phyloP scores from a whole-genome alignment of 2,797 vertebrate genomes.

The Notoglanidium macrostoma region DNA sequence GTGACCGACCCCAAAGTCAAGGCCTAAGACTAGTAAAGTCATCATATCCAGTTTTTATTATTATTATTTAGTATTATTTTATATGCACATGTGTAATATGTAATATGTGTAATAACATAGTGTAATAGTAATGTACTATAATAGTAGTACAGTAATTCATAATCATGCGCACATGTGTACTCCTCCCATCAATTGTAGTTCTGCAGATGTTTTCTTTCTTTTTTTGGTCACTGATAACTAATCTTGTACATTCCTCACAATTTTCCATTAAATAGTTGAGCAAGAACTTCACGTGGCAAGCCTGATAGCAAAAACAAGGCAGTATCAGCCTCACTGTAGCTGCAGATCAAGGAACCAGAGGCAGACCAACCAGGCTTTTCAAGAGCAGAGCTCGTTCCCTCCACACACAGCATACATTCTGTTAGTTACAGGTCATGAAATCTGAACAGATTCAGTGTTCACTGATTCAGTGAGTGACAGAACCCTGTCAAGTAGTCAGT shows the following conservation, averaged over 20 bases:
- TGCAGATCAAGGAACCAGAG: not conserved
- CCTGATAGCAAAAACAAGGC: constrained; percentile 37
- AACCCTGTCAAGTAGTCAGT: not conserved
- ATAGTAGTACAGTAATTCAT: not conserved
- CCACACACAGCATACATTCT: not conserved
- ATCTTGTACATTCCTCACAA: constrained; percentile 50
- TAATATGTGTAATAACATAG: not conserved
- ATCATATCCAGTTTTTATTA: not conserved
- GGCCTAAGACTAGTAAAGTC: not conserved
- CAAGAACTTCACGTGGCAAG: constrained; percentile 28
- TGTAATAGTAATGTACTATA: not conserved
- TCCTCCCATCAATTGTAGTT: not conserved
- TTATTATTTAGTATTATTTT: not conserved
- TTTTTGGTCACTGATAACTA: constrained; percentile 9
- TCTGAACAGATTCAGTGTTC: not conserved
- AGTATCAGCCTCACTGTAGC: constrained; percentile 17
- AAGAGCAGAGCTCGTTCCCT: not conserved
- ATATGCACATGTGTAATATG: not conserved
- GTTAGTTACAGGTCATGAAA: not conserved
- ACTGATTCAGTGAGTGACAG: not conserved
- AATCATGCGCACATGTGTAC: not conserved
- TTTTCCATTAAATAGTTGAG: constrained; percentile 35
- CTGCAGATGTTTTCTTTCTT: not conserved
- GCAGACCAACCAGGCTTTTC: not conserved
- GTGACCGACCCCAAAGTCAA: not conserved